Base-by-base conservation (phyloP, 2,797 vertebrate species). In the Borostomias antarcticus region DNA sequence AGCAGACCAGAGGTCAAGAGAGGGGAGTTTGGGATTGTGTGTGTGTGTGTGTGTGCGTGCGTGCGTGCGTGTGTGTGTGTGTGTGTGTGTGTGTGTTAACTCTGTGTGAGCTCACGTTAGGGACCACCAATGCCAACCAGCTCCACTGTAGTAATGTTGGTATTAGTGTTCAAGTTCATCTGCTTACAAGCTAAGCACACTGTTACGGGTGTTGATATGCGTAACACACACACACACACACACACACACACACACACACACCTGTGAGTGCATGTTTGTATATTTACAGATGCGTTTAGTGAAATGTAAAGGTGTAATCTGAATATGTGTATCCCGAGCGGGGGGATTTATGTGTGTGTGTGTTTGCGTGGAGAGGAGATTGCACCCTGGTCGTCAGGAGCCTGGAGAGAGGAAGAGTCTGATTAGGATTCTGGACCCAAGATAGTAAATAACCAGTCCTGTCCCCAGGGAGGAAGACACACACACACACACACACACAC, bases 371-470 rank as follows among this genome's bases (percentile, higher is more conserved):
- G 74, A n/a, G n/a, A n/a, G 73, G 79, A 86, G 86, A 91, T 92
- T 91, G 86, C 85, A 72, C 86, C 84, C 77, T 79, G 76, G 85
- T 75, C 62, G 76, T 80, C 82, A 69, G 80, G 75, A 82, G 72
- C 86, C 84, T 75, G 84, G 58, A 67, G 84, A 82, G 84, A 23
- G 74, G 77, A 82, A 88, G 82, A 77, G 83, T 85, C 79, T 90
- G 82, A 89, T 91, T 90, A 90, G 58, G 73, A 91, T 88, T 91
- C 80, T 66, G 85, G 87, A 85, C 75, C 64, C 79, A 79, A 76
- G 82, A 79, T 73, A 64, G 84, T 90, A 92, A 92, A 92, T 92
- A 88, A 88, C 21, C n/a, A 56, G 13, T 28, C 8, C 30, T n/a
- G 19, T n/a, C 47, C 28, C 32, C n/a, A 43, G 0, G 35, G 37